Evolutionary conservation across 2,113 vertebrate genomes (phyloP), one percentile per base, ranked within the genome.

Genomic region (Amblyornis subalaris): DNA sequence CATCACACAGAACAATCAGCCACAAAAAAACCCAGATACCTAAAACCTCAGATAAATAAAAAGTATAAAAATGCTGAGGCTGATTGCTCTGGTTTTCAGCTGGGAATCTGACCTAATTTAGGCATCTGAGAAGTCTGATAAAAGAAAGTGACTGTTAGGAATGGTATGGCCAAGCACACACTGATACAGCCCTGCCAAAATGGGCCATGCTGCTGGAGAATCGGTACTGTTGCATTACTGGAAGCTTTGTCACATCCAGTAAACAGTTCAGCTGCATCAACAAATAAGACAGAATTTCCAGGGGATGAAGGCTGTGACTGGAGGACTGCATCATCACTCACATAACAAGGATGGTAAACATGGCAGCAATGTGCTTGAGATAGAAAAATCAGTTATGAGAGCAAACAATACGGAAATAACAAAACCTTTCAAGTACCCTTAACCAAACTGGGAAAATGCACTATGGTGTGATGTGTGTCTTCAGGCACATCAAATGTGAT

Each of bases 231-330:
- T 40, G 45, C 65, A 6, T 85, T 69, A n/a, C 58, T 48, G 79
- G 40, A 69, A 90, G 14, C 83, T 94, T 88, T 23, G 67, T 90
- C 75, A 88, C 33, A 33, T 73, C n/a, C 40, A 79, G 76, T 69
- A 65, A 88, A 70, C 64, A 85, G 48, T 53, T 65, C 74, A 73
- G 45, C 25, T 69, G 23, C 25, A 40, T 76, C 54, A 65, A 50
- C 40, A 65, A 40, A 40, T 47, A 36, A 79, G 58, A 36, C 15
- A 24, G 25, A 73, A 78, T 73, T 79, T 79, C 50, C 26, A 21
- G 26, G 28, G 45, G 33, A 28, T 61, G 74, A 65, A 89, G 40
- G 29, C 42, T 88, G 33, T 53, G 20, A 40, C 36, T 51, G n/a
- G 19, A 75, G 44, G 22, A 47, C 18, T 58, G 10, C 33, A n/a